Conservation (phyloP, 2,888 invertebrate genomes). For the Cataglyphis altisquamis region DNA sequence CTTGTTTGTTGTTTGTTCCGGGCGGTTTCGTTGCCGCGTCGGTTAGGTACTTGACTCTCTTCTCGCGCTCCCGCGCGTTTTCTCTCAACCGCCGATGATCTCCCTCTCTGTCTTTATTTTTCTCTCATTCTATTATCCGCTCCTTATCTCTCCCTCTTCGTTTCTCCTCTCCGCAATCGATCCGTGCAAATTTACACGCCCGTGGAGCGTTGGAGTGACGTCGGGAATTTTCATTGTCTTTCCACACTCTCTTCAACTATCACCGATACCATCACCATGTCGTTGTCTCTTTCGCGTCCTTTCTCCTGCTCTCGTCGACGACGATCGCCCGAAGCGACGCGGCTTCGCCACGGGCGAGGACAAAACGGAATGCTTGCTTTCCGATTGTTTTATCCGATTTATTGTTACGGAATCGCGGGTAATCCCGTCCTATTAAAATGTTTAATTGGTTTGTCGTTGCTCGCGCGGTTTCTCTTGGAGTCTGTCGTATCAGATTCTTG, state of each 20-base stretch:
- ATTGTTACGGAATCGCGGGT: conserved; percentile 74
- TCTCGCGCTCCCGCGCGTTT: conserved; percentile 59
- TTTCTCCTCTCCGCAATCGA: conserved; percentile 70
- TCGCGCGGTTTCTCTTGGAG: conserved; percentile 59
- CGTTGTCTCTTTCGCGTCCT: conserved; percentile 26
- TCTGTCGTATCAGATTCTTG: conserved; percentile 25
- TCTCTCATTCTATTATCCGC: conserved; percentile 7
- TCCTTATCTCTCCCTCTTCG: conserved; percentile 1
- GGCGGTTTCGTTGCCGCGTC: conserved; percentile 77
- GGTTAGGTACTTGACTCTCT: conserved; percentile 72
- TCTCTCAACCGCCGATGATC: conserved; percentile 40
- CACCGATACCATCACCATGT: conserved; percentile 23
- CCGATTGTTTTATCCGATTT: conserved; percentile 78
- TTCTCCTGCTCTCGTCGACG: conserved; percentile 40
- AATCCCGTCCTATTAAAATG: conserved; percentile 67
- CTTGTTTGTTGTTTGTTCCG: conserved; percentile 81
- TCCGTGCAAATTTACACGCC: conserved; percentile 82
- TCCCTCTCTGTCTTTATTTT: conserved; percentile 18
- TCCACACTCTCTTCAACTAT: conserved; percentile 56
- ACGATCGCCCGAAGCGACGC: conserved; percentile 55
- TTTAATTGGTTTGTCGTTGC: conserved; percentile 80
- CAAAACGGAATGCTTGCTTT: conserved; percentile 57
- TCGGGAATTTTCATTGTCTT: conserved; percentile 78
- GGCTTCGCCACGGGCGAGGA: conserved; percentile 35
- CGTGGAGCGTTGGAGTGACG: conserved; percentile 75